Evolutionary conservation across 1,140 invertebrate species (phyloP).

Genomic region (Caenorhabditis inopinata): DNA sequence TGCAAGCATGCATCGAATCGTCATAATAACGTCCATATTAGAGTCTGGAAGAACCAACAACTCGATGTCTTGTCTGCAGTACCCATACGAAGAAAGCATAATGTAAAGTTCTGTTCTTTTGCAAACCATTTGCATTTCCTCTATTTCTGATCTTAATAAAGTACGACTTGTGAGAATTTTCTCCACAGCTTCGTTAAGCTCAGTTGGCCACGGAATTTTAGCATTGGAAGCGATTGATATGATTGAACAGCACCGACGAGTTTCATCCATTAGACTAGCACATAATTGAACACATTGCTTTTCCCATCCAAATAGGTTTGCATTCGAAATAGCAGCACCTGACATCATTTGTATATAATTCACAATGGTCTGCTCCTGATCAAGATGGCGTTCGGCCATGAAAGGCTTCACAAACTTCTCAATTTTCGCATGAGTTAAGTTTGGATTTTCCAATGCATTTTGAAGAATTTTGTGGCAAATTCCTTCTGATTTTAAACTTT

Average conservation of each 20-base stretch:
- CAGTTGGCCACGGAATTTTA: not conserved
- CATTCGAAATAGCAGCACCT: not conserved
- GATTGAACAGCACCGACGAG: not conserved
- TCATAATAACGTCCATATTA: conserved; percentile 7
- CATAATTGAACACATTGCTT: conserved; percentile 19
- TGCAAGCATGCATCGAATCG: not conserved
- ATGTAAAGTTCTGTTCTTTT: not conserved
- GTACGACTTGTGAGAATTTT: not conserved
- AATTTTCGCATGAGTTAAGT: not conserved
- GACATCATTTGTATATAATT: conserved; percentile 20
- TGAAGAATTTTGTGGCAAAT: conserved; percentile 26
- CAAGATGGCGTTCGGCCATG: not conserved
- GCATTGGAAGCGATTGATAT: conserved; percentile 13
- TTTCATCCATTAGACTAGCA: not conserved
- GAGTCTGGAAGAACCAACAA: not conserved
- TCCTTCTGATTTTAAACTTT: not conserved
- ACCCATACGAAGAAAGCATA: not conserved
- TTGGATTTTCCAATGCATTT: not conserved
- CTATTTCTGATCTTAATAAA: not conserved
- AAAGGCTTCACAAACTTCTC: not conserved
- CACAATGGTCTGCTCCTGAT: conserved; percentile 19
- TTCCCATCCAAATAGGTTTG: conserved; percentile 10
- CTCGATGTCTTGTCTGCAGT: not conserved
- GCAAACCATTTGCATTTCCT: conserved; percentile 1
- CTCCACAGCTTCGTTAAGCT: conserved; percentile 2